Evolutionary conservation across 1,140 invertebrate species (phyloP).

Genomic region (Physella acuta): DNA sequence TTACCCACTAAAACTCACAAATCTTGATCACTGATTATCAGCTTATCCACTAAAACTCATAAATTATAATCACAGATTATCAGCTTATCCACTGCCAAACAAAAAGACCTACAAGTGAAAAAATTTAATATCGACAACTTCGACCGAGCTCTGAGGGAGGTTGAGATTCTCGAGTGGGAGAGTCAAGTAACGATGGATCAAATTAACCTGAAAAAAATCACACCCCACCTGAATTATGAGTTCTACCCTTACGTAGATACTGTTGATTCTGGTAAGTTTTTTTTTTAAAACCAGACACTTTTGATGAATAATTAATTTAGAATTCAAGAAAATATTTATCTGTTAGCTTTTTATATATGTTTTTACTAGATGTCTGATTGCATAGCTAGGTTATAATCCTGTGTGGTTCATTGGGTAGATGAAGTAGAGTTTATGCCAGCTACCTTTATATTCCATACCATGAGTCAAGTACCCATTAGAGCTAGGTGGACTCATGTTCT

Average conservation of each 20-base stretch:
- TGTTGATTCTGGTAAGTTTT: neutral
- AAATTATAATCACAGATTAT: conserved; percentile 27
- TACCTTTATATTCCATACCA: no score
- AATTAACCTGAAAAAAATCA: conserved; percentile 27
- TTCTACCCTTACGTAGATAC: conserved; percentile 30
- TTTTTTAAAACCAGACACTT: neutral
- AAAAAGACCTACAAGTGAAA: conserved; percentile 25
- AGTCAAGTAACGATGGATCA: conserved; percentile 28
- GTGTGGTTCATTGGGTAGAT: neutral
- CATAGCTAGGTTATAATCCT: neutral
- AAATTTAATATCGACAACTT: conserved; percentile 26
- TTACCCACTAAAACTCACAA: neutral
- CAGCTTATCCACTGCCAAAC: conserved; percentile 37
- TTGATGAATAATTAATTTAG: neutral
- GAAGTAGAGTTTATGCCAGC: neutral
- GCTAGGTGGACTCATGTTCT: no score
- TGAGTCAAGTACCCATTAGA: no score
- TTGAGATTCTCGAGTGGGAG: conserved; percentile 29
- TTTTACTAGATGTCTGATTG: neutral
- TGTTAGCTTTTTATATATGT: neutral
- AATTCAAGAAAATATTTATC: neutral
- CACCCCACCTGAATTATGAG: conserved; percentile 38
- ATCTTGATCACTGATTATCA: neutral
- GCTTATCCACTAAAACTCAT: neutral
- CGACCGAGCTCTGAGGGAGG: conserved; percentile 17